Conservation (phyloP, 1,140 invertebrate genomes). For the Drosophila guanche region DNA sequence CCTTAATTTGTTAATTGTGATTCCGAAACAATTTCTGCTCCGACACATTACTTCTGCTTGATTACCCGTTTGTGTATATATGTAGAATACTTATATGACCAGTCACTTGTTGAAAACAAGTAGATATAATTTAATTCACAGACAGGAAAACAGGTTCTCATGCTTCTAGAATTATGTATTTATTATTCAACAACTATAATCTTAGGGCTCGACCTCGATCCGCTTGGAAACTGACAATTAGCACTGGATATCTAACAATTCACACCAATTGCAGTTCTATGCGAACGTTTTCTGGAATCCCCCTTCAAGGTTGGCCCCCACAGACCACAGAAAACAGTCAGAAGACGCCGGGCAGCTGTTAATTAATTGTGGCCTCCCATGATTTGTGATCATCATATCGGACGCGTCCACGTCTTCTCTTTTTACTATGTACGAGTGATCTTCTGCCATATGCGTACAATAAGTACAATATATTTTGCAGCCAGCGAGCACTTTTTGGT, state of each 20-base stretch:
- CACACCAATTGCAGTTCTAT: constrained; percentile 33
- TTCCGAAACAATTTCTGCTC: neutral
- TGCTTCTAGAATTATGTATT: constrained; percentile 9
- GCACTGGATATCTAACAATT: constrained; percentile 47
- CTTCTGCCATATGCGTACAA: constrained; percentile 15
- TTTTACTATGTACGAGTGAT: constrained; percentile 1
- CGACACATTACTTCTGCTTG: constrained; percentile 1
- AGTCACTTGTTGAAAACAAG: constrained; percentile 5
- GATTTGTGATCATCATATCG: constrained; percentile 48
- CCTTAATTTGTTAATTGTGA: constrained; percentile 21
- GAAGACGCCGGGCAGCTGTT: constrained; percentile 48
- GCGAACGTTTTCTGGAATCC: constrained; percentile 27
- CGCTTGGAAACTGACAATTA: constrained; percentile 47
- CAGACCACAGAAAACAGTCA: constrained; percentile 5
- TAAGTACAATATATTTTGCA: constrained; percentile 20
- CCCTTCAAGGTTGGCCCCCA: constrained; percentile 40
- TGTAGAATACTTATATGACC: neutral
- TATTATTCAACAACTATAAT: constrained; percentile 6
- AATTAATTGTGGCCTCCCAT: constrained; percentile 58
- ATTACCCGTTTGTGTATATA: constrained; percentile 1
- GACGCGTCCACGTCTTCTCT: constrained; percentile 22
- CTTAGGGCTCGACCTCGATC: constrained; percentile 42
- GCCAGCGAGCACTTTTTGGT: constrained; percentile 4
- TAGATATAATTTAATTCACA: constrained; percentile 12
- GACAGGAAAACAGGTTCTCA: constrained; percentile 15